Base-by-base conservation (phyloP, 1,140 invertebrate species). In the Octopus bimaculoides region DNA sequence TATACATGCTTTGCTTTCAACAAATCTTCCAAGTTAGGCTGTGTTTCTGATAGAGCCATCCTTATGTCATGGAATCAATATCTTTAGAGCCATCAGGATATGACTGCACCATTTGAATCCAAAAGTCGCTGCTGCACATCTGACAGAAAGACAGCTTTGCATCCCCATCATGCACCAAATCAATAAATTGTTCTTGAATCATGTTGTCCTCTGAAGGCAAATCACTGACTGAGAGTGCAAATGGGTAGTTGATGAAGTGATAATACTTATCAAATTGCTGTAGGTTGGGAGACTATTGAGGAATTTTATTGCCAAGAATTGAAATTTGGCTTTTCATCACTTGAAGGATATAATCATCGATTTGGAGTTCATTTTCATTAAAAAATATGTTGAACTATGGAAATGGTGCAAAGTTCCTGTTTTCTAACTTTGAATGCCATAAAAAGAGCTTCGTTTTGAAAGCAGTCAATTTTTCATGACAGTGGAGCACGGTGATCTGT, bases 101-200 rank as follows among this genome's bases (percentile, higher is more conserved):
- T 66, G 61, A 66, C 61, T 66, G 61, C 61, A 66, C 61, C 61
- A 66, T 66, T 66, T 66, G 9, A 66, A 66, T 66, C 61, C 61
- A 66, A 66, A 66, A 66, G 61, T 66, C 61, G n/a, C 61, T 66
- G 61, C 61, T 10, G 61, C 61, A 66, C 61, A 66, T 66, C 61
- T 66, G 9, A 66, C 9, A 66, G 61, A 10, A 66, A 66, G n/a
- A 9, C 61, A 10, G 61, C 61, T 66, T 66, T 66, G 61, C 61
- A 66, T 66, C 61, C 61, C 61, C 61, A 66, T 66, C 61, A 66
- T 66, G 61, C 61, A 66, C 61, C 61, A 66, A 66, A 66, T 66
- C 61, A 66, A 66, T 66, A 66, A 66, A 66, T 66, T 66, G 61
- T 66, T 66, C 61, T n/a, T 66, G 61, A n/a, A 66, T 66, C 61